Conservation (phyloP, 2,797 vertebrate genomes). For the Phylloscopus collybita region DNA sequence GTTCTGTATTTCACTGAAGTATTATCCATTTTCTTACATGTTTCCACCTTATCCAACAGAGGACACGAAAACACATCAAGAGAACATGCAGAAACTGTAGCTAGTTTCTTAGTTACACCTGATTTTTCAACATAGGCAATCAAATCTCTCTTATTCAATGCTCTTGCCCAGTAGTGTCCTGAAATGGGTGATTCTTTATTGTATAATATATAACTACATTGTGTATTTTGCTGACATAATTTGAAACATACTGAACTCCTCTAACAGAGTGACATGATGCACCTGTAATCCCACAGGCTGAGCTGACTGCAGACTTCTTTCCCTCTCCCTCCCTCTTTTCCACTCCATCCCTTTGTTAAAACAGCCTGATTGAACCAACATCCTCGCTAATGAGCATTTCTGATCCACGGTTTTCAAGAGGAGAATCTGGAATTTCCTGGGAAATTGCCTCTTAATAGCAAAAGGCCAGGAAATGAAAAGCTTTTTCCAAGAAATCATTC, state of each 20-base stretch:
- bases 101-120: not conserved
- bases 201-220: not conserved
- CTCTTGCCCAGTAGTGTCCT: not conserved
- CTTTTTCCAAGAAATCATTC: not conserved
- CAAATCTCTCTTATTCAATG: not conserved
- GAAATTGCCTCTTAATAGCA: not conserved
- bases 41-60: not conserved
- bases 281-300: not conserved
- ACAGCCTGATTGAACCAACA: not conserved
- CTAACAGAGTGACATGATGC: fast-evolving
- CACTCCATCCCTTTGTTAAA: not conserved
- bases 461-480: not conserved
- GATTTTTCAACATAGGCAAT: not conserved
- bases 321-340: not conserved
- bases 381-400: not conserved
- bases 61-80: not conserved
- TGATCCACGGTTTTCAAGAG: not conserved
- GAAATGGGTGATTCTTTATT: not conserved
- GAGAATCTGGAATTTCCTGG: not conserved
- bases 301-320: not conserved
- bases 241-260: not conserved
- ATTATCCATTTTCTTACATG: not conserved
- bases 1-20: not conserved
- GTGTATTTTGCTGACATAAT: not conserved
- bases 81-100: not conserved